phyloP scores from a whole-genome alignment of 2,113 vertebrate species.

The Coptodon rendalli region DNA sequence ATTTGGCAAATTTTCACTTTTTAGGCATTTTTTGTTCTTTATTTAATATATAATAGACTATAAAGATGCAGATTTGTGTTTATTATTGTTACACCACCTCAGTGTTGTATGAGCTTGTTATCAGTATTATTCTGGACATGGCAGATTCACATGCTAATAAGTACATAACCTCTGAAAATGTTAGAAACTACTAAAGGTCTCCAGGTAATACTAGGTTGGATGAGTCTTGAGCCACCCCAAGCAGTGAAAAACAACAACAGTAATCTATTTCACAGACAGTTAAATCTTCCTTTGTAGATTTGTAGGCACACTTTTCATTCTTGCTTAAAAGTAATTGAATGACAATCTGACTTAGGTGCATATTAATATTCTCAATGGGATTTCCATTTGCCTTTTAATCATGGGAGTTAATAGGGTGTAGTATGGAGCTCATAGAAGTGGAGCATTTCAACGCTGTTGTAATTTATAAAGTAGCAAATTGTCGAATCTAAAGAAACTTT shows the following conservation, averaged over 20 bases:
- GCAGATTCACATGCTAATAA: not conserved
- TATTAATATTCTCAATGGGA: constrained; percentile 38
- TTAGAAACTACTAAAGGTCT: not conserved
- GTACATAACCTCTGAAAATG: not conserved
- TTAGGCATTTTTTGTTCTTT: not conserved
- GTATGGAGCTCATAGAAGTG: not conserved
- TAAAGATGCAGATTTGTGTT: not conserved
- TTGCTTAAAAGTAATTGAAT: constrained; percentile 27
- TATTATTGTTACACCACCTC: not conserved
- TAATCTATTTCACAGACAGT: constrained; percentile 28
- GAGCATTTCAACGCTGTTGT: not conserved
- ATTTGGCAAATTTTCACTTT: not conserved
- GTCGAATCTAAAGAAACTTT: not conserved
- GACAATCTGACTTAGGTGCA: constrained; percentile 41
- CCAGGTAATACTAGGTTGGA: not conserved
- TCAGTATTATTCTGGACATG: not conserved
- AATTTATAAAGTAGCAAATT: constrained; percentile 3
- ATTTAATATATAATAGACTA: not conserved
- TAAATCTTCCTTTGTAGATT: constrained; percentile 4
- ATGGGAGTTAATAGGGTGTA: constrained; percentile 34
- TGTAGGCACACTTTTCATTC: constrained; percentile 21
- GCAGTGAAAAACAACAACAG: not conserved
- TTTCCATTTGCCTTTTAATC: constrained; percentile 43
- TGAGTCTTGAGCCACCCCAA: not conserved
- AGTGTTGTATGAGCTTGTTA: not conserved